Base-by-base conservation (phyloP, 2,888 invertebrate species). In the Pandemis heparana region DNA sequence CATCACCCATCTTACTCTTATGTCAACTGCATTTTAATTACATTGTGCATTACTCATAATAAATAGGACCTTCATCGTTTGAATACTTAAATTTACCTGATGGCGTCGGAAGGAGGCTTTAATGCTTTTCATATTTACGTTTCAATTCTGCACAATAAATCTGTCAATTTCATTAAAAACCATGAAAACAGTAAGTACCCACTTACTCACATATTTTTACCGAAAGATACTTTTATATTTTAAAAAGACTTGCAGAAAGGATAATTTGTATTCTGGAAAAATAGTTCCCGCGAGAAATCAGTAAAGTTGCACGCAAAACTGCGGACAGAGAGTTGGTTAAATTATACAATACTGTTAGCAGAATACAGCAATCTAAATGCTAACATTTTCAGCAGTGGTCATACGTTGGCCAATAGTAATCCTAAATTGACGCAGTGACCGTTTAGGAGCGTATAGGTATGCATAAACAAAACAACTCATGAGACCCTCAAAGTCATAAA, bases 251-350 rank as follows among this genome's bases (percentile, higher is more conserved):
- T 6, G 16, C 53, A 9, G 53, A 53, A 53, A 53, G 53, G 18
- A 16, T 16, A 32, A 62, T 41, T 62, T 62, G n/a, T 62, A 39
- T 16, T 38, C 38, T 14, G 38, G n/a, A n/a, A 38, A 60, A 60
- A 32, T 38, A 60, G 38, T n/a, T 32, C 32, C 67, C 12, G 39
- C 65, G 16, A 67, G 18, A 53, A 53, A 53, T 53, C 53, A 53
- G 53, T n/a, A 18, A 53, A 53, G 53, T 53, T 12, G 46, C 46
- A 41, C 14, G n/a, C 48, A 48, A 48, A 48, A n/a, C n/a, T 48
- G 48, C 6, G 9, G 18, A 53, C 16, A 53, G 18, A n/a, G 16
- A 53, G 18, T 9, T 53, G 53, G 16, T 53, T 53, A 18, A 18
- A 18, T 53, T 53, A 18, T 53, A 53, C 53, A 53, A 53, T 51